Conservation (phyloP, 2,797 vertebrate genomes). For the Arnoldichthys spilopterus region DNA sequence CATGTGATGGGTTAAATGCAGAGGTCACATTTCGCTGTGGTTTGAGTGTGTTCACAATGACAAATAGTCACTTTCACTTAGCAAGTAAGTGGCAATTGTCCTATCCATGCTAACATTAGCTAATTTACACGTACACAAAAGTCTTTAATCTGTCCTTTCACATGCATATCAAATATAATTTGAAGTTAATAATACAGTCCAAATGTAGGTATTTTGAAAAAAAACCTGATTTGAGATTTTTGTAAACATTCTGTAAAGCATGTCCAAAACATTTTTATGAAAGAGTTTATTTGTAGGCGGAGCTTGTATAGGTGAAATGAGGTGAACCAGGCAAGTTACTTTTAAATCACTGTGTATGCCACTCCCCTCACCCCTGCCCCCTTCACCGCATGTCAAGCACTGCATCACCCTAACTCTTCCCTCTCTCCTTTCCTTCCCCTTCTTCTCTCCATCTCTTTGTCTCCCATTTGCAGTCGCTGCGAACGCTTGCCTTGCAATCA, state of each 20-base stretch:
- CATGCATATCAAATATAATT: too few species aligned
- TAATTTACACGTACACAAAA: too few species aligned
- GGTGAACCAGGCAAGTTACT: background rate
- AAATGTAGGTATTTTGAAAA: too few species aligned
- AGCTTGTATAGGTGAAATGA: background rate
- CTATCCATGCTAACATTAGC: background rate
- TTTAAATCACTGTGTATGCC: conserved; percentile 20
- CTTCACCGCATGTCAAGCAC: conserved; percentile 77
- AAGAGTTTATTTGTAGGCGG: background rate
- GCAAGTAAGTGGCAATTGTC: conserved; percentile 5
- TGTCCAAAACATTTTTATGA: too few species aligned
- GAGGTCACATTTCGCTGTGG: too few species aligned
- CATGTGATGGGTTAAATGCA: too few species aligned
- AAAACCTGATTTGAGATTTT: too few species aligned
- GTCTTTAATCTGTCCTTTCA: too few species aligned
- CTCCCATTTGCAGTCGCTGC: conserved; percentile 92
- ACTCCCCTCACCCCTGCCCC: conserved; percentile 33
- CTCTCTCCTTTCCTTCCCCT: conserved; percentile 62
- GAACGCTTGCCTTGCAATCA: conserved; percentile 99
- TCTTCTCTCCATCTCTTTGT: conserved; percentile 49
- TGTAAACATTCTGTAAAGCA: too few species aligned
- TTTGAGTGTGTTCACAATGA: too few species aligned
- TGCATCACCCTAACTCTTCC: conserved; percentile 64
- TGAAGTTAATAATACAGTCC: too few species aligned
- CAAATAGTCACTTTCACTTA: too few species aligned